These are phyloP conservation scores for Etheostoma perlongum DNA, from an alignment of 2,797 vertebrate genomes.

Conservation along the genomic window DNA sequence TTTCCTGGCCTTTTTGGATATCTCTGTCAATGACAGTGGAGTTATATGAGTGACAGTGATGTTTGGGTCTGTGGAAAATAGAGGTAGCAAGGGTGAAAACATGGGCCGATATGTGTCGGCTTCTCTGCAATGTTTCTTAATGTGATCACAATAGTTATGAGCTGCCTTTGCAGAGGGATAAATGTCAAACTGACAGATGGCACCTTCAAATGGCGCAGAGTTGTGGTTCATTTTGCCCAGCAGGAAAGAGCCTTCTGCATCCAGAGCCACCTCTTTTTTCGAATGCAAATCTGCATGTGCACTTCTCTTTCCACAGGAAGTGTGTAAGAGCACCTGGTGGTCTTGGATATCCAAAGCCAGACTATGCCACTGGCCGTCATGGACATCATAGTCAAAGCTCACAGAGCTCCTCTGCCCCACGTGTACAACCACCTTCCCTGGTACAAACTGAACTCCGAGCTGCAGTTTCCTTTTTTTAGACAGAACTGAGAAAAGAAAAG, in stretches of 20 bases:
- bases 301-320: conserved; percentile 91
- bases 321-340: conserved; percentile 89
- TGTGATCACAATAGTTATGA: conserved; percentile 97
- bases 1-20: conserved; percentile 68
- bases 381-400: conserved; percentile 92
- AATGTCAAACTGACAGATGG: conserved; percentile 97
- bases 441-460: conserved; percentile 93
- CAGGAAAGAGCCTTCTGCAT: conserved; percentile 92
- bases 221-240: conserved; percentile 93
- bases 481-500: conserved; percentile 92
- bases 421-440: conserved; percentile 89
- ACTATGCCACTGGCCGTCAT: conserved; percentile 95
- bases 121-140: conserved; percentile 96
- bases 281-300: conserved; percentile 87
- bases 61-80: conserved; percentile 82
- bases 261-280: conserved; percentile 87
- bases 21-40: conserved; percentile 53
- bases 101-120: conserved; percentile 89
- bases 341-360: conserved; percentile 90
- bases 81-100: conserved; percentile 86
- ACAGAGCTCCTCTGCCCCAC: conserved; percentile 91
- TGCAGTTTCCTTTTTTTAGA: conserved; percentile 91
- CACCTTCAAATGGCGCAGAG: conserved; percentile 94
- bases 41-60: conserved; percentile 69
- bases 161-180: conserved; percentile 94